Conservation (phyloP, 2,888 invertebrate species). For the Phorcus lineatus region DNA sequence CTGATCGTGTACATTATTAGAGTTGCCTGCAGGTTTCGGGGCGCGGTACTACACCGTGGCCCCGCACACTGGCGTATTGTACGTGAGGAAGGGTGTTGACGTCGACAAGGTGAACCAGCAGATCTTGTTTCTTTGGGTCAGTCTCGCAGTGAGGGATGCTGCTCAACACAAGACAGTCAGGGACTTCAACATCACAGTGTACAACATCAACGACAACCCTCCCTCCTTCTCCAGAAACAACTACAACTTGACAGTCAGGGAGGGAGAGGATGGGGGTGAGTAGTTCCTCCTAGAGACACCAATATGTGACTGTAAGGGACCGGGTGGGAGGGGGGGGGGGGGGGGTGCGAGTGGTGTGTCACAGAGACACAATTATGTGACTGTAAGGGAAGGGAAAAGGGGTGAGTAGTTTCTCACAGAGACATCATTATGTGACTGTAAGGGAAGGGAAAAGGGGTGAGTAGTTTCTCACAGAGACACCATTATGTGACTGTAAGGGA, state of each 20-base stretch:
- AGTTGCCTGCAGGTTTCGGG: not conserved
- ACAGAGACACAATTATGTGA: too few relatives aligned
- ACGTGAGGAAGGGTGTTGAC: not conserved
- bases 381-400: too few relatives aligned
- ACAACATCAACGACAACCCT: conserved; percentile 5
- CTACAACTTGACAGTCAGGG: not conserved
- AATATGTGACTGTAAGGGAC: too few relatives aligned
- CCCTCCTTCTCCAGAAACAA: not conserved
- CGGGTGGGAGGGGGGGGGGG: too few relatives aligned
- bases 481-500: too few relatives aligned
- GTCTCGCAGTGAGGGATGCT: not conserved
- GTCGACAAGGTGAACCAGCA: not conserved
- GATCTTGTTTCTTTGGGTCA: not conserved
- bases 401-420: too few relatives aligned
- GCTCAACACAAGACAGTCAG: not conserved
- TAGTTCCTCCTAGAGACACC: too few relatives aligned
- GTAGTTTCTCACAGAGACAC: too few relatives aligned
- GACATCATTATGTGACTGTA: too few relatives aligned
- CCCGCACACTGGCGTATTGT: not conserved
- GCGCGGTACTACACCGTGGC: not conserved
- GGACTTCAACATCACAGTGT: not conserved
- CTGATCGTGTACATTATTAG: too few relatives aligned
- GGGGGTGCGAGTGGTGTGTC: too few relatives aligned
- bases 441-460: too few relatives aligned
- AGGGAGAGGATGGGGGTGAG: not conserved